Conservation (phyloP, 53 echinoderm and acorn worm genomes). For the Paelopatides confundens region DNA sequence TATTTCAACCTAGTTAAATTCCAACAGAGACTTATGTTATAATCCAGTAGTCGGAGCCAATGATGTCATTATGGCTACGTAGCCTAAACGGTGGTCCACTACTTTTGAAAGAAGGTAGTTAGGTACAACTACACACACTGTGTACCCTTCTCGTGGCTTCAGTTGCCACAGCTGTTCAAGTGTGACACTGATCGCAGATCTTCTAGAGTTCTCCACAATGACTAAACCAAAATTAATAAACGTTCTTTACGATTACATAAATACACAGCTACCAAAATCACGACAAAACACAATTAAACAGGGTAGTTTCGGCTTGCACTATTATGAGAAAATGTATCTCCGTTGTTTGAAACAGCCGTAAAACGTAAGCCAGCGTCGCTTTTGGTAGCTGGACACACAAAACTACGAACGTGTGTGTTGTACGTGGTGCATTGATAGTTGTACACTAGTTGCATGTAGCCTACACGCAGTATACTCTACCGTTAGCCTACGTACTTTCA, state of each 20-base stretch:
- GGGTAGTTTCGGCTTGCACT: not conserved
- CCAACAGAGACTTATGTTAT: too few species aligned
- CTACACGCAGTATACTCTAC: not conserved
- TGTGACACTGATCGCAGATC: not conserved
- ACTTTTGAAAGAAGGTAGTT: too few species aligned
- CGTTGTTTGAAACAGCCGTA: not conserved
- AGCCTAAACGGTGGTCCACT: not conserved
- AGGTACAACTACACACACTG: too few species aligned
- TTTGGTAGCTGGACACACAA: slow-evolving; percentile 28
- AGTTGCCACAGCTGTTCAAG: not conserved
- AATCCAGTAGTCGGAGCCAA: too few species aligned
- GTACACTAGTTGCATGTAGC: not conserved
- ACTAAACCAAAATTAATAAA: not conserved
- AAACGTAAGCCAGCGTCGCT: not conserved
- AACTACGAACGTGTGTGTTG: not conserved
- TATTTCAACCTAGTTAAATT: too few species aligned
- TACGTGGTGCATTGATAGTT: not conserved
- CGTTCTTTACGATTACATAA: not conserved
- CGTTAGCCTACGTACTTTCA: not conserved
- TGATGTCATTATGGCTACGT: too few species aligned
- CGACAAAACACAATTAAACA: not conserved
- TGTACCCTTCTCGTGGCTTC: not conserved
- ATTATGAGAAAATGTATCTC: not conserved
- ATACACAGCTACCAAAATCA: slow-evolving; percentile 1
- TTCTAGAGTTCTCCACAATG: not conserved